Evolutionary conservation across 2,888 invertebrate genomes (phyloP), one percentile per base, ranked within the genome.

Genomic region (Phymatocera aterrima): DNA sequence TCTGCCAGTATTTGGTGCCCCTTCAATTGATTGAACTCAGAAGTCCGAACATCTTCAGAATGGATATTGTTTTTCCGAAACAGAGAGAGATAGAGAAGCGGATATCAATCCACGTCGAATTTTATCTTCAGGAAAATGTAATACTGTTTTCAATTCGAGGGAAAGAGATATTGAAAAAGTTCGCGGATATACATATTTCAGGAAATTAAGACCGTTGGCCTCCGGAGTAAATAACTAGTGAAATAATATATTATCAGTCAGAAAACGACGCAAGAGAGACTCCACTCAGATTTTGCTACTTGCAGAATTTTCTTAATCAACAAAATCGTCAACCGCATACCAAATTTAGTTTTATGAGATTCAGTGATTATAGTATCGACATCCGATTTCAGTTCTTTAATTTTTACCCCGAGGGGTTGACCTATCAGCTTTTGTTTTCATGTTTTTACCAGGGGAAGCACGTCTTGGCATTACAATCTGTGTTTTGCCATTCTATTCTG

Each of bases 151-250:
- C 12, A 34, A 21, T 15, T 18, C n/a, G 21, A 6, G 31, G 8
- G 28, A n/a, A 72, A 37, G 72, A 34, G 34, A 21, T 72, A 72
- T 72, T 51, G 51, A 8, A 34, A 51, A 37, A 72, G 72, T 72
- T 72, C 51, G 5, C 34, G 48, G 31, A 34, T 48, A 3, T n/a
- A n/a, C n/a, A n/a, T 72, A 10, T 51, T 72, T 46, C 46, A 21
- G 68, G 43, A 28, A 68, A 68, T 68, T 68, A 46, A 68, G 46
- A 68, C 40, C n/a, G n/a, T n/a, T n/a, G n/a, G n/a, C n/a, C n/a
- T n/a, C n/a, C n/a, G n/a, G n/a, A n/a, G n/a, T n/a, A n/a, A n/a
- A n/a, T n/a, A n/a, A n/a, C n/a, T n/a, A n/a, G n/a, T n/a, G n/a
- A n/a, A n/a, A n/a, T n/a, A n/a, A n/a, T n/a, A n/a, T n/a, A n/a